These are phyloP conservation scores for Drosophila prolongata DNA, from an alignment of 2,888 invertebrate genomes.

Conservation along the genomic window DNA sequence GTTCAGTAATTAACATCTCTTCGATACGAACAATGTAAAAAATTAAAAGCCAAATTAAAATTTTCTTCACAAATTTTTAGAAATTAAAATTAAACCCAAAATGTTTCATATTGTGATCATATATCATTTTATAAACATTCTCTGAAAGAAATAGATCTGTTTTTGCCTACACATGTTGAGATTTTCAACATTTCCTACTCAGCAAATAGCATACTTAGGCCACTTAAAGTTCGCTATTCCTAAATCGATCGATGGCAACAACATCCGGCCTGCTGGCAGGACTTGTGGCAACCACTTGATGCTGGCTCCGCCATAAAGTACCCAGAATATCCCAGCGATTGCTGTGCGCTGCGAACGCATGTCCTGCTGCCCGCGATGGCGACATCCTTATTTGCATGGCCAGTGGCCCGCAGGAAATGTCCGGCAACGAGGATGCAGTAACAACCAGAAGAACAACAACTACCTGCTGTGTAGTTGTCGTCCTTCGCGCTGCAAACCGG, in stretches of 20 bases:
- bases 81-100: too few species aligned
- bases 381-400: conserved; percentile 75
- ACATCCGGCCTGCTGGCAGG: conserved; percentile 58
- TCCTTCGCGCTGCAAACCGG: conserved; percentile 74
- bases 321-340: conserved; percentile 7
- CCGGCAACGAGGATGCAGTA: conserved; percentile 49
- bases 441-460: conserved; percentile 44
- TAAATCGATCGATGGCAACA: conserved; percentile 50
- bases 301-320: conserved; percentile 24
- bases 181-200: not conserved
- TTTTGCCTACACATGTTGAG: not conserved
- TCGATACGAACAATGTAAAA: too few species aligned
- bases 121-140: not conserved
- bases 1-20: too few species aligned
- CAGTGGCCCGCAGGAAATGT: conserved; percentile 68
- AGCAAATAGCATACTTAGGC: not conserved
- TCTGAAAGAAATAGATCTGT: too few species aligned
- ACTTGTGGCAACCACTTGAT: conserved; percentile 56
- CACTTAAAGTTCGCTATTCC: conserved; percentile 22
- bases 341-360: conserved; percentile 11
- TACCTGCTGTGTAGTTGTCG: conserved; percentile 63
- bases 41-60: too few species aligned
- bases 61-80: too few species aligned
- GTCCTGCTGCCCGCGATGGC: conserved; percentile 52
- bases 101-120: too few species aligned